Evolutionary conservation across 2,797 vertebrate genomes (phyloP), one percentile per base, ranked within the genome.

Genomic region (Manis pentadactyla): DNA sequence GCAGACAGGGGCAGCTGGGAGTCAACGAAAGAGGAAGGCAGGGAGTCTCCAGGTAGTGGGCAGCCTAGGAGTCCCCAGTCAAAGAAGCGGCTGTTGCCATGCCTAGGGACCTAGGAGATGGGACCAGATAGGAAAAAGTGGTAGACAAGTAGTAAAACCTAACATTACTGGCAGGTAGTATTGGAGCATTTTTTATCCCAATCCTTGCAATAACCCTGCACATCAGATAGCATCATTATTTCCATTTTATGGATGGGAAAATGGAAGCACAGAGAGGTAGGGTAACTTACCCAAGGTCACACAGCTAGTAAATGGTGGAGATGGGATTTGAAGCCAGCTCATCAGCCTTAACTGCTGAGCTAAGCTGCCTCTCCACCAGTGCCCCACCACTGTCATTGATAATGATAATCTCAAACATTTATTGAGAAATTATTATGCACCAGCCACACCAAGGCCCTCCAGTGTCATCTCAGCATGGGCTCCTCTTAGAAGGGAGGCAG

Each of bases 311-410:
- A 29, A 2, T n/a, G 29, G 37, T 6, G 14, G 63, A 51, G 46
- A 4, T 12, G 42, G 57, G 42, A n/a, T 86, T 64, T 53, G 63
- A 74, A 64, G 53, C 34, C 42, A 64, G 51, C 4, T 34, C 1
- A 0, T 37, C 34, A 2, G 18, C 49, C 37, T 85, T 63, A 49
- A 55, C 53, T 39, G 53, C 51, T 4, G 31, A 84, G 34, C 25
- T 34, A 4, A 4, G 13, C 39, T 39, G n/a, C 37, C 66, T 51
- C 18, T 57, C 3, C 7, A 19, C 71, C 42, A 63, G 27, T 4
- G 39, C 14, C 51, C 51, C 0, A 3, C 21, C 46, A 4, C 57
- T 2, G 5, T 19, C 4, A 0, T n/a, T 25, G 31, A 23, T 13
- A 37, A 42, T 8, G 34, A 84, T 66, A 42, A 74, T 59, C 18